Percentiles rank a stretch among this genome's conserved stretches.
These are phyloP conservation scores for Machaerirhynchus nigripectus DNA, from an alignment of 2,113 vertebrate genomes.

Conservation along the genomic window DNA sequence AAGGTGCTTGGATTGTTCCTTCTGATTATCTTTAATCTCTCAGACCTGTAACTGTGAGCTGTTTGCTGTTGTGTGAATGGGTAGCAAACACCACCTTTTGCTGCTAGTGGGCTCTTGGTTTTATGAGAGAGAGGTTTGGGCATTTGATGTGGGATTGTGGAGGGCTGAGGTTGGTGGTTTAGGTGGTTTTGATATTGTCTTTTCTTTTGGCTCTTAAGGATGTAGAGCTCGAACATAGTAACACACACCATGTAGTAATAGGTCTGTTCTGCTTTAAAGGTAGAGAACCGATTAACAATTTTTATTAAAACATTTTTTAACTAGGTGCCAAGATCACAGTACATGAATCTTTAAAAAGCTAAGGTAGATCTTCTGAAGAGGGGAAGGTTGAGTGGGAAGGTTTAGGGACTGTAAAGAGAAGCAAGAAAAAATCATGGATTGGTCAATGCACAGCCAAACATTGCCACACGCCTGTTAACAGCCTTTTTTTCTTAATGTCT, in stretches of 20 bases:
- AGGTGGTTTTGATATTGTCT: not conserved
- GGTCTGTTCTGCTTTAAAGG: not conserved
- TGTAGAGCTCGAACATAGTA: not conserved
- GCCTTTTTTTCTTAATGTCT: not conserved
- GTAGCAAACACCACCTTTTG: not conserved
- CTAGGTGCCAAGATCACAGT: not conserved
- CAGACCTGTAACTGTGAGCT: not conserved
- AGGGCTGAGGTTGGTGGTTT: not conserved
- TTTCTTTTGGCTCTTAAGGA: not conserved
- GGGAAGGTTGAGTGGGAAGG: not conserved
- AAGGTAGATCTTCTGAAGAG: not conserved
- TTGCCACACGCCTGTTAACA: not conserved
- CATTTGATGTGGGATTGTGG: not conserved
- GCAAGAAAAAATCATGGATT: not conserved
- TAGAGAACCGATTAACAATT: not conserved
- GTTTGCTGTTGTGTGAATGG: not conserved
- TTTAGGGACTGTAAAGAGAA: not conserved
- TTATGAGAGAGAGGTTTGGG: not conserved
- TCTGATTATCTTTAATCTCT: not conserved
- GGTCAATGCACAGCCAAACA: not conserved
- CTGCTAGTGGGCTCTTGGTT: not conserved
- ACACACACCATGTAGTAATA: not conserved
- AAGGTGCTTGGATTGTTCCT: not conserved
- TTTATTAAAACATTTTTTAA: not conserved
- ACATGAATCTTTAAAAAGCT: not conserved